Base-by-base conservation (phyloP, 2,113 vertebrate species). In the Azemiops feae region DNA sequence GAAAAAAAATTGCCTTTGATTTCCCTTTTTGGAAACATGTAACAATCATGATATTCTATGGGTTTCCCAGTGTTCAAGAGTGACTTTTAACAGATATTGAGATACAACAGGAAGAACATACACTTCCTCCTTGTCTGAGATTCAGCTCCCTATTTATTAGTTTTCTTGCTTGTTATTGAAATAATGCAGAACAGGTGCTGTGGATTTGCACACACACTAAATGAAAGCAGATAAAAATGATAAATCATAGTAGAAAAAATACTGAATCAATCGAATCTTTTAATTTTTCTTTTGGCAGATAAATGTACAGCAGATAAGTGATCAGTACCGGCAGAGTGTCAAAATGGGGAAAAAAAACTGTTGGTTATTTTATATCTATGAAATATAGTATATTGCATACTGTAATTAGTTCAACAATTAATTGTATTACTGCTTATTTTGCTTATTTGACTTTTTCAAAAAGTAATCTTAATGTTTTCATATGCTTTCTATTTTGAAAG, bases 401-500 rank as follows among this genome's bases (percentile, higher is more conserved):
- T 81, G 6, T 81, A 88, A 4, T 43, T 57, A 90, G 34, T 85
- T 91, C 16, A 58, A 43, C 20, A 52, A 4, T 0, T 81, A 20
- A 10, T 27, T 1, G 0, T 6, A 57, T 2, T 95, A 93, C 22
- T 50, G 89, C 53, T 69, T 93, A 22, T 57, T 39, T 94, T 95
- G 45, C 50, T 94, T 0, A 54, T 0, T 0, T 88, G 55, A 85
- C 12, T 11, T 25, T 74, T 60, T 30, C 87, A 88, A 92, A 89
- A 89, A 50, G 54, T 50, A 89, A 47, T 11, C 95, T 20, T 96
- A 11, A 60, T 93, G 92, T 81, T 94, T 96, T 16, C 14, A 2
- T 53, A 6, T 39, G 95, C 8, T 97, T 88, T 45, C 91, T 96
- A 95, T 91, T 85, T 53, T 50, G 30, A 90, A 94, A 98, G 98